A percentile compares a stretch with the other conserved stretches of the same genome.
These are phyloP conservation scores for Pluvialis apricaria DNA, from an alignment of 2,113 vertebrate genomes.

Conservation along the genomic window DNA sequence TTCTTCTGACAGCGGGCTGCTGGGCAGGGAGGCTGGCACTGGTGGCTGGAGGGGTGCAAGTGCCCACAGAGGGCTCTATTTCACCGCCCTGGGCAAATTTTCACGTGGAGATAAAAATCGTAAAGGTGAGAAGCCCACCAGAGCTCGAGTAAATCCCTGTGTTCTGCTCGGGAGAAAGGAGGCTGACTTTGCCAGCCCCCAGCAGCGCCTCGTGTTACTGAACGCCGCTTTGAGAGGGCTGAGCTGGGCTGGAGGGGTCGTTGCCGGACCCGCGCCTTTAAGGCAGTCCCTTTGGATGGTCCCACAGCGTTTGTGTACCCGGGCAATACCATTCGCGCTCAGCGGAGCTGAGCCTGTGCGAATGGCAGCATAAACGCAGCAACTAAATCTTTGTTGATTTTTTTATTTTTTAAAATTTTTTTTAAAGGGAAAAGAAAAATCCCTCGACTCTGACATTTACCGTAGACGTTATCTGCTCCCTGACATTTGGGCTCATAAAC, in stretches of 20 bases:
- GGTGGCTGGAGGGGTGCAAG: neutral
- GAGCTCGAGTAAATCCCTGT: fast-evolving
- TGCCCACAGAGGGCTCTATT: neutral
- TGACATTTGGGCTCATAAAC: conserved; percentile 36
- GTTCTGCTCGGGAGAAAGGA: neutral
- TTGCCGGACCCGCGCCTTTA: neutral
- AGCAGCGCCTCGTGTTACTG: neutral
- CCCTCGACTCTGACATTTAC: conserved; percentile 28
- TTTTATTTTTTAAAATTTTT: neutral
- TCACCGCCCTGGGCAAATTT: neutral
- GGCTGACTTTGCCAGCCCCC: neutral
- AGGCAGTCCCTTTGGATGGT: neutral
- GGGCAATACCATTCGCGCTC: neutral
- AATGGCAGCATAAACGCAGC: neutral
- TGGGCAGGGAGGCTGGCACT: neutral
- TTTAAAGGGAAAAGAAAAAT: neutral
- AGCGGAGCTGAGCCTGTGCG: neutral
- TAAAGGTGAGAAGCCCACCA: neutral
- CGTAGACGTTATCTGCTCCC: neutral
- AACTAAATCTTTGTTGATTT: neutral
- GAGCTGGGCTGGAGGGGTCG: neutral
- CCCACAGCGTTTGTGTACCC: neutral
- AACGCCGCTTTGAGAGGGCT: neutral
- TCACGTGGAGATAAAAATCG: fast-evolving
- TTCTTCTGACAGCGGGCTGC: fast-evolving